A percentile compares a stretch with the other conserved stretches of the same genome.
These are phyloP conservation scores for Coregonus ussuriensis DNA, from an alignment of 2,797 vertebrate species.

Conservation along the genomic window DNA sequence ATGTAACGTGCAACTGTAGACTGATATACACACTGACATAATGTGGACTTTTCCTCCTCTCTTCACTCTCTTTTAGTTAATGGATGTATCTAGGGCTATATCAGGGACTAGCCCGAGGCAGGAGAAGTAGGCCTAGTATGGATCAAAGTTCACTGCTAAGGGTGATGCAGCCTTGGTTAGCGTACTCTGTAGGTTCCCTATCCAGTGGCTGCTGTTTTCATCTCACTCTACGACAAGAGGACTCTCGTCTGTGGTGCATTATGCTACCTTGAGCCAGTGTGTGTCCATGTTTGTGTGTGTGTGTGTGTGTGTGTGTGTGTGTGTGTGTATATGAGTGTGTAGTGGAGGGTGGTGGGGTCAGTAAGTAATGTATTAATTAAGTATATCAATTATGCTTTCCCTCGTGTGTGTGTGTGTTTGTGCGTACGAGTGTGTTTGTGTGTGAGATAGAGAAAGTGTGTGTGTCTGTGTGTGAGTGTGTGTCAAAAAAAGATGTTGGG, in stretches of 20 bases:
- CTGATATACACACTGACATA: neutral
- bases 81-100: no score
- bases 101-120: slow-evolving; percentile 16
- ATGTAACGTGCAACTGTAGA: neutral
- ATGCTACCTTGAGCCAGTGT: neutral
- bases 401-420: no score
- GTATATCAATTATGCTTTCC: neutral
- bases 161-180: neutral
- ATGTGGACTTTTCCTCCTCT: no score
- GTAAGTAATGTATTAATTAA: slow-evolving; percentile 25
- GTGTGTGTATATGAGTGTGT: no score
- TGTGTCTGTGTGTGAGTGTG: slow-evolving; percentile 34
- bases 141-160: neutral
- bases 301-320: no score
- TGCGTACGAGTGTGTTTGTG: slow-evolving; percentile 9
- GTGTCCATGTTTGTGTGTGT: neutral
- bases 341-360: neutral
- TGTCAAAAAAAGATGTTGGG: slow-evolving; percentile 36
- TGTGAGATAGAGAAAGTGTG: slow-evolving; percentile 6
- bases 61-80: no score
- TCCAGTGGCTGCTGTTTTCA: neutral
- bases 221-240: no score
- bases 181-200: neutral
- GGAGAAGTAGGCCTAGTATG: slow-evolving; percentile 7
- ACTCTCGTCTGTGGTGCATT: neutral